A percentile compares a stretch with the other conserved stretches of the same genome.
Evolutionary conservation across 2,113 vertebrate species (phyloP).

Genomic region (Chaetorhynchus papuensis): DNA sequence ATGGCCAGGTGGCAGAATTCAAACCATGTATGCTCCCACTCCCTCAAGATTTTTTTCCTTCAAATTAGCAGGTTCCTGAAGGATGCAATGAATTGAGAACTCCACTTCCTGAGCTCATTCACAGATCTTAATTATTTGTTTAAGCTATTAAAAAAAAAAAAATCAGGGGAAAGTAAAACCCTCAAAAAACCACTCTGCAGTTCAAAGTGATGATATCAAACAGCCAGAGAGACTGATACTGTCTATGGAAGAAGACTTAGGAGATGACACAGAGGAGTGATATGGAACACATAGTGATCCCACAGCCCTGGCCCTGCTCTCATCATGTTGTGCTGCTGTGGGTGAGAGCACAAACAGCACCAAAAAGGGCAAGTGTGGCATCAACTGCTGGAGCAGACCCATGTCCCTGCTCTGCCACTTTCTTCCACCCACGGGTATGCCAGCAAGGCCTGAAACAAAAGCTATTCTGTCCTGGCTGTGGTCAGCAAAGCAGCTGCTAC

Average conservation of each 20-base stretch:
- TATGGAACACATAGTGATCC: background rate
- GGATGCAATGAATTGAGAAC: background rate
- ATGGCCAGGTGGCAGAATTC: background rate
- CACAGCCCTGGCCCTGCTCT: background rate
- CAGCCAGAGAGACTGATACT: background rate
- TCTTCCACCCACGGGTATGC: background rate
- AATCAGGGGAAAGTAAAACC: background rate
- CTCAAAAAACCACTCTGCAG: background rate
- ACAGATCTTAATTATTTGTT: background rate
- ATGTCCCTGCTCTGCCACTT: background rate
- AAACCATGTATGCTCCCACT: background rate
- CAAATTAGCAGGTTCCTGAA: background rate
- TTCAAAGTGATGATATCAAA: background rate
- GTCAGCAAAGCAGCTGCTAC: conserved; percentile 16
- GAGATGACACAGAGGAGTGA: background rate
- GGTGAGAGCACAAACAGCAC: background rate
- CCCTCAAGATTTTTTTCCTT: background rate
- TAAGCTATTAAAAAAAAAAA: background rate
- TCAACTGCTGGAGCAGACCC: background rate
- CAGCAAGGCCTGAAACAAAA: background rate
- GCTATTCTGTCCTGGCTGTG: background rate
- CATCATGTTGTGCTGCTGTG: rapidly evolving
- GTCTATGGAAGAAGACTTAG: background rate
- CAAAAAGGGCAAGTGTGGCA: background rate
- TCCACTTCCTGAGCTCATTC: background rate